Conservation (phyloP, 2,888 invertebrate genomes). For the Parnassius apollo region DNA sequence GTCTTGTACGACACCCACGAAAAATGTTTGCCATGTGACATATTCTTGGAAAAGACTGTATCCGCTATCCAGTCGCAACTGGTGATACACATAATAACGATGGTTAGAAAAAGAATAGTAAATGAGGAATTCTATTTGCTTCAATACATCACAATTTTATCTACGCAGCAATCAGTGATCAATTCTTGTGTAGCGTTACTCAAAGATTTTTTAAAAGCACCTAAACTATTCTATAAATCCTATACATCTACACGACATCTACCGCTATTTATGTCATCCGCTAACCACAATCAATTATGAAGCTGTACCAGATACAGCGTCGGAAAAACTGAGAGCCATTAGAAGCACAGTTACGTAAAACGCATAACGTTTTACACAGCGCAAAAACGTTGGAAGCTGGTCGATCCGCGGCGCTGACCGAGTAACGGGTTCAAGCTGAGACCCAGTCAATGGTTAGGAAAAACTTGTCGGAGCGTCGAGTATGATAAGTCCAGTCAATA, state of each 20-base stretch:
- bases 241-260: constrained; percentile 21
- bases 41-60: too few species aligned
- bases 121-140: too few species aligned
- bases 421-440: constrained; percentile 22
- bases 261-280: constrained; percentile 36
- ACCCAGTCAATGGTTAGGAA: constrained; percentile 31
- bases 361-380: constrained; percentile 56
- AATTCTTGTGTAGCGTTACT: too few species aligned
- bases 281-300: constrained; percentile 66
- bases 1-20: too few species aligned
- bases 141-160: too few species aligned
- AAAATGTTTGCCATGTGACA: too few species aligned
- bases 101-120: too few species aligned
- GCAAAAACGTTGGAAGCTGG: constrained; percentile 54
- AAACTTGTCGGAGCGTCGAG: constrained; percentile 17
- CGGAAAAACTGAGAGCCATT: constrained; percentile 69
- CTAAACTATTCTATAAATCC: constrained; percentile 10
- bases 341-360: constrained; percentile 77
- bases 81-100: too few species aligned
- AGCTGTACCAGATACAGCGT: constrained; percentile 52
- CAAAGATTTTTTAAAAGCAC: constrained; percentile 6
- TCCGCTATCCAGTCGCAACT: too few species aligned
- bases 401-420: constrained; percentile 37
- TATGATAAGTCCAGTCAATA: neutral
- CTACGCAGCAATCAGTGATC: too few species aligned